Percentiles rank a stretch among this genome's conserved stretches.
Conservation (phyloP, 2,797 vertebrate species). For the Hafferia zeledoni region DNA sequence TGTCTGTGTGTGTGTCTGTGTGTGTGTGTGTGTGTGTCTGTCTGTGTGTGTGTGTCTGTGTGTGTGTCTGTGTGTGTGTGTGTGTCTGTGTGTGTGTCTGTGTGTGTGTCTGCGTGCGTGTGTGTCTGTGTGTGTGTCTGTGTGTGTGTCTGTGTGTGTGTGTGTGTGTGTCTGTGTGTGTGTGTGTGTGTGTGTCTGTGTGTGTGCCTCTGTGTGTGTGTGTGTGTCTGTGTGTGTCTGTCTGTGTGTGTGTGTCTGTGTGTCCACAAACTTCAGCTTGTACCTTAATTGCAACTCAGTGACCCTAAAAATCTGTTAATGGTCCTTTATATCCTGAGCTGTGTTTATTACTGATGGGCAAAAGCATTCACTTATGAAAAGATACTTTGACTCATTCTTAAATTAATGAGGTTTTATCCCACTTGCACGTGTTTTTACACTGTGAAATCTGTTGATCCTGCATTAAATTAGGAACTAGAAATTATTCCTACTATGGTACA, state of each 20-base stretch:
- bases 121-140: too few relatives aligned
- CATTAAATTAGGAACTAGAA: neutral
- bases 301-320: neutral
- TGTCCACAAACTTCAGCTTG: neutral
- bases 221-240: too few relatives aligned
- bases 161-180: too few relatives aligned
- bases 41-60: too few relatives aligned
- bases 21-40: too few relatives aligned
- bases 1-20: too few relatives aligned
- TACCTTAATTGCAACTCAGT: neutral
- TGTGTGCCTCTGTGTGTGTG: too few relatives aligned
- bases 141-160: too few relatives aligned
- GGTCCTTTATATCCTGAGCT: neutral
- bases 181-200: too few relatives aligned
- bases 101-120: too few relatives aligned
- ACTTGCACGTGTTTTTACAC: neutral
- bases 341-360: neutral
- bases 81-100: too few relatives aligned
- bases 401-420: neutral
- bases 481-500: rapidly evolving
- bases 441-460: neutral
- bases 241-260: rapidly evolving
- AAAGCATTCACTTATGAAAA: neutral
- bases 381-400: neutral
- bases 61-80: too few relatives aligned